Percentiles rank a stretch among this genome's conserved stretches.
phyloP scores from a whole-genome alignment of 2,113 vertebrate species.

The Megalops atlanticus region DNA sequence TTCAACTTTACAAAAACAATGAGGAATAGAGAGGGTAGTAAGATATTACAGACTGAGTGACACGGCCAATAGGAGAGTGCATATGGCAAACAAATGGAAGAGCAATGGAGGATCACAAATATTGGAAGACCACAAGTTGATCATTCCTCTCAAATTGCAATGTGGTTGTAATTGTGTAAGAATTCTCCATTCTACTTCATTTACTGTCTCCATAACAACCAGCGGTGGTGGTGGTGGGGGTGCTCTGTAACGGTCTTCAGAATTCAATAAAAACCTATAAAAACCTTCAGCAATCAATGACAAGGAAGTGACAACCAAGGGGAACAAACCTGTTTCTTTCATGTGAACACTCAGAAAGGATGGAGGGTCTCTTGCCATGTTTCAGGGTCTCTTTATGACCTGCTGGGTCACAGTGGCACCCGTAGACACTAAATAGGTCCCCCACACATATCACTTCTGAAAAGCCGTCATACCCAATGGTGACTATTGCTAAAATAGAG shows the following conservation, averaged over 20 bases:
- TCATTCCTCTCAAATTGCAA: background rate
- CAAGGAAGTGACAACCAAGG: background rate
- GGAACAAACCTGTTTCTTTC: background rate
- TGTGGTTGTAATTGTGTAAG: background rate
- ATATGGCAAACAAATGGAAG: background rate
- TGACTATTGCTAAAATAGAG: no score
- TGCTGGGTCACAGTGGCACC: no score
- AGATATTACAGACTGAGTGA: background rate
- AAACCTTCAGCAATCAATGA: background rate
- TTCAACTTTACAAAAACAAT: constrained; percentile 11
- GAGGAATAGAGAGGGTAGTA: background rate
- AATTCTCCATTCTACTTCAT: background rate
- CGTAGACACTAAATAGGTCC: no score
- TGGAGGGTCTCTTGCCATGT: no score
- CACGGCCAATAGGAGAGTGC: background rate
- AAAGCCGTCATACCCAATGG: no score
- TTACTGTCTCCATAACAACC: constrained; percentile 15
- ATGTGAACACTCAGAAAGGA: background rate
- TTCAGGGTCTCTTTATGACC: no score
- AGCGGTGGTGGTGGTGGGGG: background rate
- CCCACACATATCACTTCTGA: no score
- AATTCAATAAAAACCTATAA: background rate
- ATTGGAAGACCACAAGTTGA: no score
- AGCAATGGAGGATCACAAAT: no score
- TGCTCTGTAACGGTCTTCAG: background rate